These are phyloP conservation scores for Plemyria rubiginata DNA, from an alignment of 2,888 invertebrate species.

Conservation along the genomic window DNA sequence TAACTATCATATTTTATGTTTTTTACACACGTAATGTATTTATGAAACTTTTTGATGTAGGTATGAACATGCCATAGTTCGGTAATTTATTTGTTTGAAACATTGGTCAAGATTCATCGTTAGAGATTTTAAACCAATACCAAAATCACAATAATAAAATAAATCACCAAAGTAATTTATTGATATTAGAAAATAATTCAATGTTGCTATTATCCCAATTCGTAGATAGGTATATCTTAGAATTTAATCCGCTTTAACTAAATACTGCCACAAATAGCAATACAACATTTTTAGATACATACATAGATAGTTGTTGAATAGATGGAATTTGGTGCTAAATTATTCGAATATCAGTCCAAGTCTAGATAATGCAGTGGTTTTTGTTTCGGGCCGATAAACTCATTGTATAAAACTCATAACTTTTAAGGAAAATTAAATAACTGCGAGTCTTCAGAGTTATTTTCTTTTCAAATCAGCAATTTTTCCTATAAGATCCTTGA, in stretches of 20 bases:
- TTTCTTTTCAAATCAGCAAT: conserved; percentile 27
- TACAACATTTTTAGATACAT: conserved; percentile 36
- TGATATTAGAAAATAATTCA: conserved; percentile 12
- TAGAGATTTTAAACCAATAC: neutral
- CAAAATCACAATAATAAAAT: conserved; percentile 14
- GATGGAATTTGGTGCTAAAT: conserved; percentile 80
- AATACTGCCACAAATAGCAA: conserved; percentile 37
- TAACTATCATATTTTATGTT: neutral
- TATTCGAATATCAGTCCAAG: conserved; percentile 67
- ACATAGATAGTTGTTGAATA: conserved; percentile 67
- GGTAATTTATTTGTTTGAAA: neutral
- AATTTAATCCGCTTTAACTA: conserved; percentile 27
- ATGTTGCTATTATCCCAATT: conserved; percentile 20
- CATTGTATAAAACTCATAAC: conserved; percentile 31
- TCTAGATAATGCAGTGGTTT: conserved; percentile 47
- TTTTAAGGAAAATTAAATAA: conserved; percentile 33
- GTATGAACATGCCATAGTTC: neutral
- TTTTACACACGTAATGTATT: neutral
- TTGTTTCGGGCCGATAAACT: conserved; percentile 23
- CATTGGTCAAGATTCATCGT: neutral
- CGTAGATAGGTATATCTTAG: conserved; percentile 22
- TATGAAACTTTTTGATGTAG: neutral
- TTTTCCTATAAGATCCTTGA: conserved; percentile 12
- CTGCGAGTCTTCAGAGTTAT: conserved; percentile 26
- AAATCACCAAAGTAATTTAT: conserved; percentile 15